Conservation (phyloP, 2,113 vertebrate species). For the Myotis brandtii region DNA sequence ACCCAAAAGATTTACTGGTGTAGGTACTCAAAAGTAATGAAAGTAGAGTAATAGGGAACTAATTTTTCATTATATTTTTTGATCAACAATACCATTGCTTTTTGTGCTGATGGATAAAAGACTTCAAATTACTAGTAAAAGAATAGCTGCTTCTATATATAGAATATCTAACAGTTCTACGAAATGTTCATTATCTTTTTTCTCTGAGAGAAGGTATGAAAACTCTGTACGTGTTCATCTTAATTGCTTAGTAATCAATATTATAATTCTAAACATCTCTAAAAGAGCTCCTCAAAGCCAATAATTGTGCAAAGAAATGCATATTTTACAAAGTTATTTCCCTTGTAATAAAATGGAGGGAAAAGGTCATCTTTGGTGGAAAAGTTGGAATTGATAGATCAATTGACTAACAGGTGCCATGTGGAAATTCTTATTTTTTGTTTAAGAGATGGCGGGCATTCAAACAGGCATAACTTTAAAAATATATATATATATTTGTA, state of each 20-base stretch:
- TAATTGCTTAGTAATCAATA: neutral
- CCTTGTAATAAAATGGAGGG: neutral
- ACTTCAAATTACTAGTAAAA: neutral
- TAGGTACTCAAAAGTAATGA: neutral
- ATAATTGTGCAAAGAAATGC: neutral
- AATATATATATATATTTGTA: too few relatives aligned
- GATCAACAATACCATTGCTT: neutral
- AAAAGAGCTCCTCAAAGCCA: neutral
- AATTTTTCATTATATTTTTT: neutral
- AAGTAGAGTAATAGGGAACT: neutral
- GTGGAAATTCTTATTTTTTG: conserved; percentile 30
- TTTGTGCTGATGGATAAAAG: neutral
- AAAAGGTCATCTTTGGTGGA: neutral
- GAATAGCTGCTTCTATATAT: neutral
- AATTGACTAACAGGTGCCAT: neutral
- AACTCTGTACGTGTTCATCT: neutral
- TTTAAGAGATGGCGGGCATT: conserved; percentile 9
- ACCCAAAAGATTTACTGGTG: neutral
- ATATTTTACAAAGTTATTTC: neutral
- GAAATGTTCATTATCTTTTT: neutral
- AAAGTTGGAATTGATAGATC: neutral
- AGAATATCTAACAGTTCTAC: neutral
- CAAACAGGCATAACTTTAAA: neutral
- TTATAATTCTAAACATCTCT: neutral
- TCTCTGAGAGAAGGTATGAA: neutral